phyloP scores from a whole-genome alignment of 2,113 vertebrate species.

The Rhombomys opimus region DNA sequence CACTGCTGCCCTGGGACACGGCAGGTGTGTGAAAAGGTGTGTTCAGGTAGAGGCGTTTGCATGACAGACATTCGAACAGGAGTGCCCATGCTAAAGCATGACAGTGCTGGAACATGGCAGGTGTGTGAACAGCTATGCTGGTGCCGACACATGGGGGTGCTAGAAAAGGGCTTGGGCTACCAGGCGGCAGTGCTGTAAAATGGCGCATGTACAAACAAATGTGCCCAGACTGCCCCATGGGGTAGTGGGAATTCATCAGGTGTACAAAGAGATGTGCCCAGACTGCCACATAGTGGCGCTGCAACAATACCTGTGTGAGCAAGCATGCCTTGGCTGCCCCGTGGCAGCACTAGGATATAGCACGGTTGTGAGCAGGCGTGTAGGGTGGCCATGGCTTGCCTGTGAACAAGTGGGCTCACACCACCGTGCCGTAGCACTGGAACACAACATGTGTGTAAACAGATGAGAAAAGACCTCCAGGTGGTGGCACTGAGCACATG shows the following conservation, averaged over 20 bases:
- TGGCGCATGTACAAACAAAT: neutral
- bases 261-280: neutral
- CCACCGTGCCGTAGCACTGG: neutral
- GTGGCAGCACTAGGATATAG: neutral
- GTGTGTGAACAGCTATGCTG: neutral
- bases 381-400: neutral
- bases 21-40: neutral
- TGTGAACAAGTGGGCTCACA: neutral
- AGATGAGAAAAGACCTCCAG: neutral
- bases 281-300: neutral
- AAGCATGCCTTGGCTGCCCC: neutral
- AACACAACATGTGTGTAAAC: neutral
- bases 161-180: neutral
- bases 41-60: neutral
- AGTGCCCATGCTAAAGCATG: neutral
- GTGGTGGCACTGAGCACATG: neutral
- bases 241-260: neutral
- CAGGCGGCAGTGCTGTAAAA: neutral
- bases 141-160: neutral
- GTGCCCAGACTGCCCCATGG: neutral
- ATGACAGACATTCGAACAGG: neutral
- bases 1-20: neutral
- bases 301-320: neutral
- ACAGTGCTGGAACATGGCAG: neutral
- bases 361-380: too few relatives aligned